These are phyloP conservation scores for Ecliptopera silaceata DNA, from an alignment of 2,888 invertebrate genomes.

Conservation along the genomic window DNA sequence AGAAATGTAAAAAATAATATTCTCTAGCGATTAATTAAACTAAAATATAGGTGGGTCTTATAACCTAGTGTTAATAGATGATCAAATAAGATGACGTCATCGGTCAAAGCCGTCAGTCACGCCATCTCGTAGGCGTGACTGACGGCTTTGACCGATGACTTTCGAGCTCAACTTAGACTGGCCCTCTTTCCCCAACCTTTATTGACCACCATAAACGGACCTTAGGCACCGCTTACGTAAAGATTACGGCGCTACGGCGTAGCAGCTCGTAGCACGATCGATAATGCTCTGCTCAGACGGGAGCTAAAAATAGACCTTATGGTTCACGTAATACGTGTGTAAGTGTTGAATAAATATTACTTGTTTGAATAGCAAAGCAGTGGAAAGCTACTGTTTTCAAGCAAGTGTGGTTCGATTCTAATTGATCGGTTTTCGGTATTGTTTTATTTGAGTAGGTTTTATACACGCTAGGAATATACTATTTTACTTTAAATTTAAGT, in stretches of 20 bases:
- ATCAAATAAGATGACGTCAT: constrained; percentile 9
- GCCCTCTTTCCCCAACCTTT: background rate
- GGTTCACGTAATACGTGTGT: constrained; percentile 30
- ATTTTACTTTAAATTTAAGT: too few relatives aligned
- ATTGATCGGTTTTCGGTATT: background rate
- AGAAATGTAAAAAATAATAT: too few relatives aligned
- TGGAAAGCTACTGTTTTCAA: constrained; percentile 20
- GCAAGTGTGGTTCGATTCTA: constrained; percentile 6
- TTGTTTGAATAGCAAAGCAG: constrained; percentile 18
- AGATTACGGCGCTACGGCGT: constrained; percentile 18
- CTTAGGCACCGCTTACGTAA: constrained; percentile 5
- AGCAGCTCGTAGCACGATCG: constrained; percentile 41
- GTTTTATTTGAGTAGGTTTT: too few relatives aligned
- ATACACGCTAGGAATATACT: too few relatives aligned
- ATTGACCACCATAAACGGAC: constrained; percentile 13
- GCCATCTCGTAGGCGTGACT: constrained; percentile 10
- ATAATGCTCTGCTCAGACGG: constrained; percentile 33
- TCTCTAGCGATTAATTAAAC: too few relatives aligned
- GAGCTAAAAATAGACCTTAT: constrained; percentile 43
- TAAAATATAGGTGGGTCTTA: too few relatives aligned
- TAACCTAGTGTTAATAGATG: background rate
- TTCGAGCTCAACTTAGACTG: constrained; percentile 6
- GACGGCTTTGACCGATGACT: too few relatives aligned
- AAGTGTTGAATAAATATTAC: constrained; percentile 25
- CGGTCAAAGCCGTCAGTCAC: constrained; percentile 3